phyloP scores from a whole-genome alignment of 2,113 vertebrate genomes.

The Notechis scutatus region DNA sequence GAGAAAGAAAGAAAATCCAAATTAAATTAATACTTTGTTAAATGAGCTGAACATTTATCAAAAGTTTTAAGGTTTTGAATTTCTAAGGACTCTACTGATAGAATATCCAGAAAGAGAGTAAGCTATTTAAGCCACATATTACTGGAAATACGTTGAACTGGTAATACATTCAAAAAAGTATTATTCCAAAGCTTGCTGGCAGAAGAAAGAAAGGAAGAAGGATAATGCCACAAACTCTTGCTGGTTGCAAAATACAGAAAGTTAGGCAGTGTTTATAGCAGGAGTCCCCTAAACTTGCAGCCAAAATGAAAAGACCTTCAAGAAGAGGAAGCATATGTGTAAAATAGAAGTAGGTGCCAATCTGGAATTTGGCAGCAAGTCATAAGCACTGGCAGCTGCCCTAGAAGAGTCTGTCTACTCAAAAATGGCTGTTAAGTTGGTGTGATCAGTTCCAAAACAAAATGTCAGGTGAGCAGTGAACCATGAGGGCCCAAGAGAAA shows the following conservation, averaged over 20 bases:
- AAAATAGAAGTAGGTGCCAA: neutral
- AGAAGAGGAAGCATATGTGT: neutral
- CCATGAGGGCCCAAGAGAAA: neutral
- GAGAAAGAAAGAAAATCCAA: neutral
- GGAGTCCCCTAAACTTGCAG: neutral
- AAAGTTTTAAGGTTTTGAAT: neutral
- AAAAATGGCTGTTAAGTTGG: neutral
- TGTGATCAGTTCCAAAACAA: neutral
- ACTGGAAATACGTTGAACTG: neutral
- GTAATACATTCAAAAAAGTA: neutral
- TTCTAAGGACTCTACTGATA: neutral
- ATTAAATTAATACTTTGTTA: neutral
- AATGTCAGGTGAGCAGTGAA: neutral
- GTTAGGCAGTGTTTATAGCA: neutral
- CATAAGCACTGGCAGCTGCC: neutral
- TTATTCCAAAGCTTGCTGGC: neutral
- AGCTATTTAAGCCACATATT: neutral
- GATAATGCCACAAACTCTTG: neutral
- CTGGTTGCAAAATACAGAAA: neutral
- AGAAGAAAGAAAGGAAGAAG: neutral
- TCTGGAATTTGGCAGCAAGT: neutral
- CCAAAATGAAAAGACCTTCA: neutral
- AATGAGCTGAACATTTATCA: neutral
- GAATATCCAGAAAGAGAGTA: neutral
- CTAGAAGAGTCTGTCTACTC: neutral